Base-by-base conservation (phyloP, 2,888 invertebrate genomes). In the Tuta absoluta region DNA sequence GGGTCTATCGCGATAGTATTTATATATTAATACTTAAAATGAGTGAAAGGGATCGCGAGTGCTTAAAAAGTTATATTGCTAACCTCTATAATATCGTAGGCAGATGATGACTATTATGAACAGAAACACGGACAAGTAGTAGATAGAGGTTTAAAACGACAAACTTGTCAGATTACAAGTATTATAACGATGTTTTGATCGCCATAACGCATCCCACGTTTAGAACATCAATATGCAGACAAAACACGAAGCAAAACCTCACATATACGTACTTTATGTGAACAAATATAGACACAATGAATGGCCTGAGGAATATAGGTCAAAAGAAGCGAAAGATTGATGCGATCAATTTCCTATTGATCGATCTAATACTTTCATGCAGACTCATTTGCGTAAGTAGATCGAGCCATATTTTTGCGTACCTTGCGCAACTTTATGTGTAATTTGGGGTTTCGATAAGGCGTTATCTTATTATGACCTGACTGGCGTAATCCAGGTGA, bases 301-400 rank as follows among this genome's bases (percentile, higher is more conserved):
- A 63, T 63, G 51, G 58, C 48, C 53, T 60, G 17, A 51, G 19
- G 45, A 66, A 66, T 66, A 64, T 77, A 78, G 81, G 81, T 78
- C 82, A 79, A 72, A 78, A 79, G 78, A 79, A 76, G 71, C 70
- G 80, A 78, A 77, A 82, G 86, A 86, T 86, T 83, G 81, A 86
- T 86, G 83, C 79, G 74, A 73, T 74, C 75, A 86, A 86, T 86
- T 84, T 86, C 85, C 85, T 82, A 81, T 80, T 80, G 81, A 80
- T 75, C 74, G 71, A 64, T 67, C 66, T 72, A 72, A 77, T 75
- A 72, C 70, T 71, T 75, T 71, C 70, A 66, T 66, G 67, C 67
- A 57, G 69, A 71, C 75, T 70, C 77, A 76, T 81, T 80, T 79
- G 72, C 71, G 77, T 74, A 77, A 75, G 71, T 75, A 70, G 69